Percentiles rank a stretch among this genome's conserved stretches.
Evolutionary conservation across 2,888 invertebrate genomes (phyloP).

Genomic region (Esperia sulphurella): DNA sequence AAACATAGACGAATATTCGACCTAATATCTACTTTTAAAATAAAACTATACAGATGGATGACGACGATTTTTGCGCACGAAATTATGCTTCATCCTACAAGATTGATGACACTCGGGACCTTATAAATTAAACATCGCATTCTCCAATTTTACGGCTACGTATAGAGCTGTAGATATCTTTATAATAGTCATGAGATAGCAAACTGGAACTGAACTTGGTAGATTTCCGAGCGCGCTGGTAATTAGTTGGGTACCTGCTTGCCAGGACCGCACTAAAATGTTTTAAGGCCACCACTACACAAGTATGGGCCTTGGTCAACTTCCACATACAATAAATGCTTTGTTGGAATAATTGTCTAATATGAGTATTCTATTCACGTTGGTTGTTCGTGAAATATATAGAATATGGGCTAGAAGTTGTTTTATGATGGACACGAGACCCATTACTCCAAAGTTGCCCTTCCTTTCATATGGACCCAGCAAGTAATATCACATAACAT

Average conservation of each 20-base stretch:
- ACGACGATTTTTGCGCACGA: neutral
- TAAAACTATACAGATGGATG: too few species aligned
- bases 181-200: neutral
- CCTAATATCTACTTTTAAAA: too few species aligned
- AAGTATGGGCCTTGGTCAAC: neutral
- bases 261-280: neutral
- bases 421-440: too few species aligned
- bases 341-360: too few species aligned
- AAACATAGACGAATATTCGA: too few species aligned
- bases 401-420: too few species aligned
- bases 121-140: conserved; percentile 5
- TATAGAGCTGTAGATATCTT: neutral
- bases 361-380: too few species aligned
- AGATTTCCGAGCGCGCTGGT: neutral
- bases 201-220: neutral
- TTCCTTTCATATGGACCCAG: too few species aligned
- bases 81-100: neutral
- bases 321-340: too few species aligned
- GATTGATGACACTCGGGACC: conserved; percentile 1
- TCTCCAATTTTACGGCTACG: neutral
- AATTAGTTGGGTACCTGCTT: conserved; percentile 1
- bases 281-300: neutral
- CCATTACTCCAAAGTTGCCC: too few species aligned
- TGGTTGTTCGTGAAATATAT: too few species aligned
- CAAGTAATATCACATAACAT: too few species aligned